Base-by-base conservation (phyloP, 2,797 vertebrate genomes). In the Sardinella longiceps region DNA sequence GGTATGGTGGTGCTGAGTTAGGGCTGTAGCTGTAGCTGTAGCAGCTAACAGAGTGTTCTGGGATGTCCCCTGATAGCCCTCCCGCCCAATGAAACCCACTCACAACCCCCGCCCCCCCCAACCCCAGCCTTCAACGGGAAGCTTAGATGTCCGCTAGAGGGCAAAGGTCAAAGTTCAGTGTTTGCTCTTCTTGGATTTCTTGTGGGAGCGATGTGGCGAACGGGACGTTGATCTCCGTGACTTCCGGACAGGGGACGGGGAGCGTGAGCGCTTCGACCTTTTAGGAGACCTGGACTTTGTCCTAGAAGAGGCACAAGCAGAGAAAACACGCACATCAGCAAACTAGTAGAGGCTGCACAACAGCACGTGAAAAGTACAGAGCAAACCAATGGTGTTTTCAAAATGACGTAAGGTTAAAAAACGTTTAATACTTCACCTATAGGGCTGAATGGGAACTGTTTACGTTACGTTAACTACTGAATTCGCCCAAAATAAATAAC, bases 141-240 rank as follows among this genome's bases (percentile, higher is more conserved):
- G 30, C 30, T 74, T 37, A 74, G 30, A 33, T 74, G 66, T 74
- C 66, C 66, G 5, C 66, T 37, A 51, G n/a, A 5, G 80, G 53
- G 51, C 11, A 39, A 58, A 56, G 14, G 80, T 86, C 81, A 82
- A 85, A 58, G 66, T 86, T 96, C 94, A 96, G 84, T 94, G 95
- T 93, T 96, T 96, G 91, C 93, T 96, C 91, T 95, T 96, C 92
- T 96, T 96, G 25, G 92, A 82, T 89, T 96, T 96, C 89, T 96
- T 96, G 90, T 95, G 95, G 48, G 94, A 96, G 86, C 93, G 95
- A 90, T 95, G 95, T 0, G 96, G 95, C 1, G 96, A 96, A 70
- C 93, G 91, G 3, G 95, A 93, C 10, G 89, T 88, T 50, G 95
- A 96, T 87, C 92, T 92, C 48, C 90, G 80, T 0, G 90, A 87